These are phyloP conservation scores for Fabriciana adippe DNA, from an alignment of 2,888 invertebrate genomes.

Conservation along the genomic window DNA sequence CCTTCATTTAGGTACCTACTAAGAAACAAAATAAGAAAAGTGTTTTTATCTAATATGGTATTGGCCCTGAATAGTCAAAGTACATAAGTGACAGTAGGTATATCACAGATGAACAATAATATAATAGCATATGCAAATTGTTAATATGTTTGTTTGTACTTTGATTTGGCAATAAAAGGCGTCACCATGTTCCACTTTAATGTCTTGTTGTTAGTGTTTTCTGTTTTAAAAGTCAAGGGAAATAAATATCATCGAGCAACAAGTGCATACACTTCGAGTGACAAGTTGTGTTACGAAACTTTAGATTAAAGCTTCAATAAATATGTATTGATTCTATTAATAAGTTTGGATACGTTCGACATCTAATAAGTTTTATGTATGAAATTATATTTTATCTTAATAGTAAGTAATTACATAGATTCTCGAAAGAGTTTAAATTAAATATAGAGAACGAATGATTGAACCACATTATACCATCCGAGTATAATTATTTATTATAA, in stretches of 20 bases:
- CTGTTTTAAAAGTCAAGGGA: constrained; percentile 42
- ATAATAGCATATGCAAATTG: constrained; percentile 47
- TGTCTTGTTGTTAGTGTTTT: constrained; percentile 33
- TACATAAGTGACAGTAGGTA: constrained; percentile 20
- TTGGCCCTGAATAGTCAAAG: constrained; percentile 26
- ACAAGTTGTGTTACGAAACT: constrained; percentile 25
- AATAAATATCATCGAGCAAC: constrained; percentile 35
- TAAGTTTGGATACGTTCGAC: no score
- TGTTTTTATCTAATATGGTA: constrained; percentile 14
- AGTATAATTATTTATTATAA: constrained; percentile 11
- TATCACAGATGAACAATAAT: constrained; percentile 21
- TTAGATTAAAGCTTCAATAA: not conserved
- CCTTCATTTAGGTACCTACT: not conserved
- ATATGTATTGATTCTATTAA: not conserved
- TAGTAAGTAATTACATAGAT: no score
- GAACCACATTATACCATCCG: not conserved
- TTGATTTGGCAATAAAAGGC: constrained; percentile 51
- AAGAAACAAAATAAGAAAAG: not conserved
- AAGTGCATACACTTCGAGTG: constrained; percentile 12
- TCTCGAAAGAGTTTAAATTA: not conserved
- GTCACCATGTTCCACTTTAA: constrained; percentile 41
- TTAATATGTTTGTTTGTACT: constrained; percentile 46
- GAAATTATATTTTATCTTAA: no score
- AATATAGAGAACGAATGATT: not conserved
- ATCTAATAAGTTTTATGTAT: no score